Evolutionary conservation across 1,140 invertebrate species (phyloP).

Genomic region (Seison nebaliae): DNA sequence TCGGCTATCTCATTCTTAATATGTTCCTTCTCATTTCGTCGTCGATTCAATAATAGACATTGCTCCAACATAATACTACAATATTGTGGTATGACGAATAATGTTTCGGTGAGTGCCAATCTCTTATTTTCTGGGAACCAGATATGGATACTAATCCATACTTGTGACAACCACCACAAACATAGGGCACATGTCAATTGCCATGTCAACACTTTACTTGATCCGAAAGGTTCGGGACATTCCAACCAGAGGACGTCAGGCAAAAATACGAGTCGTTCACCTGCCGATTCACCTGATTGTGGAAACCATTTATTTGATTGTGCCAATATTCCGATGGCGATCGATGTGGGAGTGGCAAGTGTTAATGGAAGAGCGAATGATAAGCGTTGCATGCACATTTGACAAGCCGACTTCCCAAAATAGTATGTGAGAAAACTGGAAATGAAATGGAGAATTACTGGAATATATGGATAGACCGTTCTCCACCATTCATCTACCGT

Average conservation of each 20-base stretch:
- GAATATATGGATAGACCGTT: constrained; percentile 16
- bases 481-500: constrained; percentile 11
- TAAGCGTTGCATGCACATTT: constrained; percentile 21
- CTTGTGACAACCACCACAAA: constrained; percentile 64
- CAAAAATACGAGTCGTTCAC: constrained; percentile 8
- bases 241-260: constrained; percentile 12
- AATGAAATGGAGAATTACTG: constrained; percentile 18
- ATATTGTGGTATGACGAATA: constrained; percentile 84
- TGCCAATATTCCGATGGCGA: constrained; percentile 17
- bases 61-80: constrained; percentile 70
- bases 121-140: constrained; percentile 93
- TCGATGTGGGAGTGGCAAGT: constrained; percentile 18
- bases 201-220: constrained; percentile 10
- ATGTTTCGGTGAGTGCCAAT: constrained; percentile 72
- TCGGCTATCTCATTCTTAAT: constrained; percentile 7
- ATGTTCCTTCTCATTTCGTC: constrained; percentile 51
- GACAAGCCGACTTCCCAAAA: constrained; percentile 20
- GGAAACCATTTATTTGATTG: too few species aligned
- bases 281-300: too few species aligned
- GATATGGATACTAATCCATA: constrained; percentile 78
- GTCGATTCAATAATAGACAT: constrained; percentile 65
- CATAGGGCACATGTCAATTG: constrained; percentile 30
- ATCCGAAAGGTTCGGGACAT: constrained; percentile 15
- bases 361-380: constrained; percentile 21
- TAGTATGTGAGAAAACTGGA: constrained; percentile 21